These are phyloP conservation scores for Salvelinus namaycush DNA, from an alignment of 2,113 vertebrate species.

Conservation along the genomic window DNA sequence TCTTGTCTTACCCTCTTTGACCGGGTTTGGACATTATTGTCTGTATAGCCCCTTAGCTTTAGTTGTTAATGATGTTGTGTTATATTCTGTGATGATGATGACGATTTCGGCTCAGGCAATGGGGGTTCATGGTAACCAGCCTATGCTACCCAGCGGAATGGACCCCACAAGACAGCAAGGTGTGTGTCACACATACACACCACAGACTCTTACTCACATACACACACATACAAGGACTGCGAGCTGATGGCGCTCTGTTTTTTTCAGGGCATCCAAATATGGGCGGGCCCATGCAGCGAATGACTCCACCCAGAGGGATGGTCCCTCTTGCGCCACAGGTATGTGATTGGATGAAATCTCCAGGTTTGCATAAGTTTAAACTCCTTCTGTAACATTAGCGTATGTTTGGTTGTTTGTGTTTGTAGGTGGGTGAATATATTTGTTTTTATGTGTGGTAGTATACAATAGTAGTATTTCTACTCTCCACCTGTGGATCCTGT, in stretches of 20 bases:
- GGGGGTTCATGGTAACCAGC: slow-evolving; percentile 91
- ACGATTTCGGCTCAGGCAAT: slow-evolving; percentile 76
- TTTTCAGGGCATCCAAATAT: slow-evolving; percentile 92
- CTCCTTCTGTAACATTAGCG: background rate
- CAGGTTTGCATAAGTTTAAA: background rate
- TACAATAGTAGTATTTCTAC: background rate
- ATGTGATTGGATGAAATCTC: slow-evolving; percentile 35
- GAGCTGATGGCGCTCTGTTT: slow-evolving; percentile 6
- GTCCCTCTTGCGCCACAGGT: slow-evolving; percentile 96
- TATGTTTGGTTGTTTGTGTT: background rate
- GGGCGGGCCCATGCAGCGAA: slow-evolving; percentile 97
- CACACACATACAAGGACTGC: background rate
- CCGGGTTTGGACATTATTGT: too few relatives aligned
- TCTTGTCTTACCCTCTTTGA: too few relatives aligned
- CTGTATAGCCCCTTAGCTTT: too few relatives aligned
- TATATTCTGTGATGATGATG: background rate
- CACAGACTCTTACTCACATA: slow-evolving; percentile 4
- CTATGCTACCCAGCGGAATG: slow-evolving; percentile 95
- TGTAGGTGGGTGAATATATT: background rate
- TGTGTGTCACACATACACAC: slow-evolving; percentile 43
- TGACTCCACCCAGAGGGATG: slow-evolving; percentile 97
- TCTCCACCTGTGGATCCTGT: background rate
- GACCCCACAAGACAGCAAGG: slow-evolving; percentile 97
- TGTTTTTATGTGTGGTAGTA: background rate
- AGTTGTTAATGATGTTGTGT: too few relatives aligned